phyloP scores from a whole-genome alignment of 1,140 invertebrate genomes.

The Drosophila melanogaster region Release_6_plus_ISO1_MT NT_033779.5:16580501-16581000 shows the following conservation, averaged over 20 bases:
- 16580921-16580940: neutral
- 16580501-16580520: neutral
- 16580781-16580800: neutral
- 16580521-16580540: neutral
- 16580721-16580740: neutral
- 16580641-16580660: neutral
- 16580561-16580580: constrained; percentile 11
- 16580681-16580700: neutral
- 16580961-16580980: constrained; percentile 41
- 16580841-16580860: neutral
- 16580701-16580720: constrained; percentile 11
- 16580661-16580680: constrained; percentile 22
- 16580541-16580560: constrained; percentile 5
- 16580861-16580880: neutral
- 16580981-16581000: constrained; percentile 49
- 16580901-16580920: neutral
- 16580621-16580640: constrained; percentile 25
- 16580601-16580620: neutral
- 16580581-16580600: constrained; percentile 2
- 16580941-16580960: constrained; percentile 5
- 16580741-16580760: neutral
- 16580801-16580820: constrained; percentile 2
- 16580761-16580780: constrained; percentile 1
- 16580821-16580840: neutral
- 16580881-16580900: neutral